phyloP scores from a whole-genome alignment of 64 coral and sea anemone genomes.

The Montipora cactus region DNA sequence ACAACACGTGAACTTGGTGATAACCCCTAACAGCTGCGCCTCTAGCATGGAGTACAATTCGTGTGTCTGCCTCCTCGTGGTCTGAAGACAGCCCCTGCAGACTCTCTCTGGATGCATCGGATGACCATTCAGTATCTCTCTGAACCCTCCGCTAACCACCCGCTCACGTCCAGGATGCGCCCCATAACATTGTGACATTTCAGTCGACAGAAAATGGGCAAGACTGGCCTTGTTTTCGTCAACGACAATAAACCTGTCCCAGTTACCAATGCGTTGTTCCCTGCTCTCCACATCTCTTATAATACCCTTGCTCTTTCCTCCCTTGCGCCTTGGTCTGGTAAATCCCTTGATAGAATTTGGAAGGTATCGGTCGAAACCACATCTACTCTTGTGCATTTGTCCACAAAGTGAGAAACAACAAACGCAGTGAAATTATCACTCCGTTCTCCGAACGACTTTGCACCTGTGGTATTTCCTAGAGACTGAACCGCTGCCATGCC shows the following conservation, averaged over 20 bases:
- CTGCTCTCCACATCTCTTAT: constrained; percentile 42
- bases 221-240: too few relatives aligned
- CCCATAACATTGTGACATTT: constrained; percentile 27
- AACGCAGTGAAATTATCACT: constrained; percentile 35
- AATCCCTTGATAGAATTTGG: constrained; percentile 60
- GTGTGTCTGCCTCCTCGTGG: too few relatives aligned
- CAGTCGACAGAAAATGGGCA: neutral
- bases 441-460: constrained; percentile 67
- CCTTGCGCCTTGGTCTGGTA: neutral
- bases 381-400: constrained; percentile 58
- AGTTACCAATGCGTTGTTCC: constrained; percentile 60
- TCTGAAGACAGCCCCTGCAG: too few relatives aligned
- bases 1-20: constrained; percentile 58
- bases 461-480: neutral
- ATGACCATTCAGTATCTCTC: constrained; percentile 41
- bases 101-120: neutral
- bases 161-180: neutral
- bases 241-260: neutral
- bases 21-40: constrained; percentile 30
- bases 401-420: constrained; percentile 62
- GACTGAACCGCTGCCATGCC: too few relatives aligned
- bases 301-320: constrained; percentile 39
- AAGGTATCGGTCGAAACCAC: constrained; percentile 61
- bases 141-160: too few relatives aligned
- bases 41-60: neutral